A percentile compares a stretch with the other conserved stretches of the same genome.
phyloP scores from a whole-genome alignment of 2,888 invertebrate genomes.

The Baronia brevicornis region DNA sequence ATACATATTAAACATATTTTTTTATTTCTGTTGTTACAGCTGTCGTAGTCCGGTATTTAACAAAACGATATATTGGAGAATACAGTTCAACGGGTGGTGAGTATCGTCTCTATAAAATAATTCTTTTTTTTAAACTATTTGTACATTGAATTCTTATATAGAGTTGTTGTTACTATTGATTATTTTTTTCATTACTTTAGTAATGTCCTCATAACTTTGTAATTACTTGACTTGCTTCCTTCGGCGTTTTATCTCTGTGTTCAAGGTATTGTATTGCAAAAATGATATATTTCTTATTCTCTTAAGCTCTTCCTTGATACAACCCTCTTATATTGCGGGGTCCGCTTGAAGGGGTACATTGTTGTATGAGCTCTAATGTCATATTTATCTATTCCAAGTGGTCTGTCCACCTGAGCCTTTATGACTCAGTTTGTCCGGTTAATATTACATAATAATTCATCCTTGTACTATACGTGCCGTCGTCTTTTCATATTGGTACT shows the following conservation, averaged over 20 bases:
- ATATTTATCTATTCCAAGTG: slow-evolving; percentile 11
- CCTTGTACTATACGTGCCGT: no score
- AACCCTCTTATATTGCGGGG: no score
- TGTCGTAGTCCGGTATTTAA: slow-evolving; percentile 84
- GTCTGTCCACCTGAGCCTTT: no score
- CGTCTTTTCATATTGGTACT: no score
- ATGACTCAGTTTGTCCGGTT: no score
- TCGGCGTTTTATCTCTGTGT: no score
- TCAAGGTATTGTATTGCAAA: no score
- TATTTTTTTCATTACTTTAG: not conserved
- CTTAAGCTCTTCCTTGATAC: no score
- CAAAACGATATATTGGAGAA: slow-evolving; percentile 86
- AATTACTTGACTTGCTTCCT: no score
- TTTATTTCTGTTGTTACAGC: slow-evolving; percentile 80
- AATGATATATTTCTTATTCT: no score
- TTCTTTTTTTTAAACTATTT: slow-evolving; percentile 15
- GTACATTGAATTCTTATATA: not conserved
- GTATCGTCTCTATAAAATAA: slow-evolving; percentile 30
- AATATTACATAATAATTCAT: no score
- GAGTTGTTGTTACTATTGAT: not conserved
- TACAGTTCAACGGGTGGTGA: slow-evolving; percentile 87
- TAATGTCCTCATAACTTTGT: no score
- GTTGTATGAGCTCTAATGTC: slow-evolving; percentile 10
- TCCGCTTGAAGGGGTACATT: slow-evolving; percentile 3
- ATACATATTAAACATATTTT: not conserved